Evolutionary conservation across 2,113 vertebrate species (phyloP), one percentile per base, ranked within the genome.

Genomic region (Mesembrinibis cayennensis): DNA sequence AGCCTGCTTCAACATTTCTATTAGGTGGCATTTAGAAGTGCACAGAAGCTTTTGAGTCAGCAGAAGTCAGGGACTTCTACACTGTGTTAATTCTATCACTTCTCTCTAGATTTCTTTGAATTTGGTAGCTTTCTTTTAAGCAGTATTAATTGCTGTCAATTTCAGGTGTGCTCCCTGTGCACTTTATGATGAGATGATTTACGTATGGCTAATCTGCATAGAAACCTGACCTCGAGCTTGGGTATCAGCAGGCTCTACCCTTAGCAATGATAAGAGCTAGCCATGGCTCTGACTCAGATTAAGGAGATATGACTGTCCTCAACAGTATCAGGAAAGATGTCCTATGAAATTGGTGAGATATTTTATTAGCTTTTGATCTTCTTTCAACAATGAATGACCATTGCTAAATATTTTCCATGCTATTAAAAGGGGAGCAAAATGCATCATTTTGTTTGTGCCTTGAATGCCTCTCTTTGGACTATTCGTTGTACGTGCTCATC

Each of bases 391-490:
- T 52, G 34, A 55, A 26, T 78, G 10, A 49, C 10, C 6, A 32
- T 8, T 62, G 21, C 11, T 87, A 73, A 66, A 47, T 81, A 49
- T 44, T 73, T 88, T 53, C 22, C 6, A 21, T 61, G 6, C 4
- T 79, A 47, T n/a, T 56, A 34, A 56, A 59, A 70, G 4, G 10
- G 7, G 4, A 66, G 7, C 5, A 77, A 91, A 40, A 30, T 14
- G 1, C 3, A 40, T 56, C 0, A 4, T 62, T 89, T 85, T 67
- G 0, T 21, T 18, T 58, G 3, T 69, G 10, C 9, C 49, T 88
- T 65, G 44, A 36, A 73, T 49, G 2, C 3, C 1, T 84, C 36
- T 77, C 42, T 66, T 26, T 40, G 44, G 13, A 52, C 8, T 84
- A 5, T 55, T 91, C 25, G 34, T 23, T 83, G 8, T 16, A 22